Base-by-base conservation (phyloP, 2,888 invertebrate species). In the Gandaritis pyraliata region DNA sequence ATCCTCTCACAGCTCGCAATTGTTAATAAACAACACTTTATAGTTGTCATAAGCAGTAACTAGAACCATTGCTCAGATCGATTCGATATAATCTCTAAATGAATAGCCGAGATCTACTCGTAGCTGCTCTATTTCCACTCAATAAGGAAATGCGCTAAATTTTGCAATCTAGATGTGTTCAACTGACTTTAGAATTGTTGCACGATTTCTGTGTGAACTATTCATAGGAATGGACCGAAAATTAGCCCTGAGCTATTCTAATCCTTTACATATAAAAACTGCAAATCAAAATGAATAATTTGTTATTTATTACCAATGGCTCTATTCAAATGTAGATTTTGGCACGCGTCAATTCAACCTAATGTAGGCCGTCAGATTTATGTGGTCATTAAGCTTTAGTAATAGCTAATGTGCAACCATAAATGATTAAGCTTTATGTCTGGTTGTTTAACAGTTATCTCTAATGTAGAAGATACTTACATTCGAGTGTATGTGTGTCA, bases 21-120 rank as follows among this genome's bases (percentile, higher is more conserved):
- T 70, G 70, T 65, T 74, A 73, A 81, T 83, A 82, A 81, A 81
- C 77, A 71, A 73, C 61, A 65, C 76, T 78, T 81, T 77, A 80
- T 81, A 76, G 78, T 77, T 78, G 82, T 82, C 83, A 77, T 75
- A 72, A 76, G 75, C 77, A 81, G 78, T 83, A 82, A 77, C 76
- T 72, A 72, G 75, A 68, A 69, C 70, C 72, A 80, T 83, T 82
- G 80, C 78, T 80, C 78, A 81, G 77, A 69, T 63, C 65, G 65
- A 65, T 59, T 61, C 64, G 68, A 67, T 71, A 51, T 60, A 46
- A 69, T 69, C 69, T 66, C 54, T 41, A 47, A 46, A 61, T 64
- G 61, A 59, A 68, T 68, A 66, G 61, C 64, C 48, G 41, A 60
- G 57, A 63, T 56, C 61, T 61, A 50, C 47, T 48, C 52, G 46